Percentiles rank a stretch among this genome's conserved stretches.
Evolutionary conservation across 2,888 invertebrate species (phyloP).

Genomic region (Macroteleia sp.): DNA sequence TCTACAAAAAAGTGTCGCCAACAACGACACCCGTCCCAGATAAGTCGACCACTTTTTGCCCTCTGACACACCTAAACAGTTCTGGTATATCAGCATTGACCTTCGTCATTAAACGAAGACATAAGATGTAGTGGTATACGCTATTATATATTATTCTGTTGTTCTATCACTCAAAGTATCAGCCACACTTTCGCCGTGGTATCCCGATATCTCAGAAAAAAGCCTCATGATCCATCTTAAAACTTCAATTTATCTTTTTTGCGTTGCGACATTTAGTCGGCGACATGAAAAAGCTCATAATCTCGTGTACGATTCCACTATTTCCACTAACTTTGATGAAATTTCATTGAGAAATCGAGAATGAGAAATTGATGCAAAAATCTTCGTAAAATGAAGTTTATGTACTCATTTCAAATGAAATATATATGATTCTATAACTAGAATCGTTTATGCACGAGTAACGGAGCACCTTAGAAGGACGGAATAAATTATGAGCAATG

Average conservation of each 20-base stretch:
- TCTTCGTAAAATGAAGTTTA: no score
- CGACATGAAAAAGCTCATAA: conserved; percentile 14
- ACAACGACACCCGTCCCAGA: conserved; percentile 4
- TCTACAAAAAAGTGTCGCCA: conserved; percentile 23
- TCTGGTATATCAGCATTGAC: no score
- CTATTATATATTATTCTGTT: no score
- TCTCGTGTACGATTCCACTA: conserved; percentile 21
- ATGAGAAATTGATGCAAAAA: no score
- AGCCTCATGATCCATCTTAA: conserved; percentile 35
- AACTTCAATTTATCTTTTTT: no score
- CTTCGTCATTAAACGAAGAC: conserved; percentile 12
- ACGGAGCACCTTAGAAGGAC: conserved; percentile 19
- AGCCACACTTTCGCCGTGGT: conserved; percentile 2
- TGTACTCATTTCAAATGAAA: conserved; percentile 23
- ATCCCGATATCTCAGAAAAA: conserved; percentile 18
- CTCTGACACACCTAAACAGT: conserved; percentile 65
- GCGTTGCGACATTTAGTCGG: conserved; percentile 34
- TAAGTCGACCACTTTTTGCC: conserved; percentile 47
- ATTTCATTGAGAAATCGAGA: no score
- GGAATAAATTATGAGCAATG: conserved; percentile 26
- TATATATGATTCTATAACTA: conserved; percentile 41
- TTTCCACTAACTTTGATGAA: no score
- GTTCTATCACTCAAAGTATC: conserved; percentile 11
- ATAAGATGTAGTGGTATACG: no score
- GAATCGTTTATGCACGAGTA: conserved; percentile 49